A percentile compares a stretch with the other conserved stretches of the same genome.
Evolutionary conservation across 2,797 vertebrate species (phyloP).

Genomic region (Euthynnus affinis): DNA sequence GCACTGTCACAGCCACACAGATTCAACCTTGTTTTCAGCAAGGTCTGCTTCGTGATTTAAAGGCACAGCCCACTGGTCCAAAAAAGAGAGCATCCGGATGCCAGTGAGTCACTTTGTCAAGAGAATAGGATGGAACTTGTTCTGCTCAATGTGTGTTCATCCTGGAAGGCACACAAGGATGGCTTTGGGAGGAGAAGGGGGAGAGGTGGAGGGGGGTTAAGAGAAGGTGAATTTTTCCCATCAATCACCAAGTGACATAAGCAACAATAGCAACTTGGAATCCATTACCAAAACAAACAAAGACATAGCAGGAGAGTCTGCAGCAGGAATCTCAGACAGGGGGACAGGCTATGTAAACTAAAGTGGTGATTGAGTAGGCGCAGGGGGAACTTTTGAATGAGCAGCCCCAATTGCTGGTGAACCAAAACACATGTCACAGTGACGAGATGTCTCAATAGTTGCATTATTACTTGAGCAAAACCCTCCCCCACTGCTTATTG

Average conservation of each 20-base stretch:
- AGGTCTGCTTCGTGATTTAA: conserved; percentile 73
- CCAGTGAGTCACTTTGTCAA: conserved; percentile 73
- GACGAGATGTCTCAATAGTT: conserved; percentile 78
- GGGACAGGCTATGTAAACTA: conserved; percentile 70
- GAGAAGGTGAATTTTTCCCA: conserved; percentile 78
- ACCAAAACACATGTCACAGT: conserved; percentile 68
- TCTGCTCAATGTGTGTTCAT: conserved; percentile 58
- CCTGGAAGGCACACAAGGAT: conserved; percentile 37
- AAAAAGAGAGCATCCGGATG: conserved; percentile 75
- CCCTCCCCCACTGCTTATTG: conserved; percentile 22
- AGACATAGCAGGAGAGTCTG: conserved; percentile 80
- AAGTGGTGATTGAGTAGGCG: conserved; percentile 72
- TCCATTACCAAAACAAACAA: conserved; percentile 85
- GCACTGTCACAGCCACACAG: conserved; percentile 75
- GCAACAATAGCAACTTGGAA: conserved; percentile 83
- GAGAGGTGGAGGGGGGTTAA: not conserved
- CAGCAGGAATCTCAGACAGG: conserved; percentile 58
- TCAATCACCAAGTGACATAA: conserved; percentile 81
- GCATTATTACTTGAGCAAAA: conserved; percentile 28
- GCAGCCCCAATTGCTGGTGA: conserved; percentile 44
- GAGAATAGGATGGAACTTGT: conserved; percentile 70
- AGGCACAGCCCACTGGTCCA: conserved; percentile 66
- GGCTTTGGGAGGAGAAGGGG: conserved; percentile 31
- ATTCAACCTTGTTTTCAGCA: conserved; percentile 73
- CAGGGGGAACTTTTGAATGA: conserved; percentile 58